A percentile compares a stretch with the other conserved stretches of the same genome.
phyloP scores from a whole-genome alignment of 2,797 vertebrate species.

The Syngnathus acus region DNA sequence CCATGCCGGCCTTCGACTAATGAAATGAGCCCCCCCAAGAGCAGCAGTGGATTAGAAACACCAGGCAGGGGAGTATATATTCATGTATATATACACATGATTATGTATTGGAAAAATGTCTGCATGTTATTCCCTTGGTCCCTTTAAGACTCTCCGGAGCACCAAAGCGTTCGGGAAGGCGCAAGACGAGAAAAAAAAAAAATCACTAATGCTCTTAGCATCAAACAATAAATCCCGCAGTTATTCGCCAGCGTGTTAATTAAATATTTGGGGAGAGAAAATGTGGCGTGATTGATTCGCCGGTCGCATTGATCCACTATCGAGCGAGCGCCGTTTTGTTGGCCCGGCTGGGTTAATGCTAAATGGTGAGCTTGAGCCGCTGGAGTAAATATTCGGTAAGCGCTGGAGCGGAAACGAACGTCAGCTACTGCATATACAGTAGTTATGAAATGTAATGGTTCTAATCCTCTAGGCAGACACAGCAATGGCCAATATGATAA shows the following conservation, averaged over 20 bases:
- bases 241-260: slow-evolving; percentile 89
- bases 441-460: background rate
- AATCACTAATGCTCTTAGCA: slow-evolving; percentile 90
- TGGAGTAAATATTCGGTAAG: slow-evolving; percentile 68
- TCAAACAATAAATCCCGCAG: slow-evolving; percentile 86
- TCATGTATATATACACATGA: slow-evolving; percentile 87
- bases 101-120: slow-evolving; percentile 93
- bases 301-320: slow-evolving; percentile 80
- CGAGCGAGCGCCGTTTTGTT: slow-evolving; percentile 74
- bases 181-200: slow-evolving; percentile 80
- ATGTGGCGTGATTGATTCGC: slow-evolving; percentile 82
- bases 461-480: background rate
- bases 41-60: slow-evolving; percentile 81
- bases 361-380: slow-evolving; percentile 71
- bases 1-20: slow-evolving; percentile 67
- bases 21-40: slow-evolving; percentile 74
- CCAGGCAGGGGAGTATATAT: slow-evolving; percentile 78
- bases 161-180: slow-evolving; percentile 72
- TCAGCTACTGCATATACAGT: background rate
- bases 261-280: slow-evolving; percentile 90
- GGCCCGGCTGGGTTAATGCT: slow-evolving; percentile 79
- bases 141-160: slow-evolving; percentile 78
- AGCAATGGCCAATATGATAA: slow-evolving; percentile 1
- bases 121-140: slow-evolving; percentile 78
- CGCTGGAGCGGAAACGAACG: background rate